Evolutionary conservation across 2,113 vertebrate species (phyloP).

Genomic region (Danionella cerebrum): DNA sequence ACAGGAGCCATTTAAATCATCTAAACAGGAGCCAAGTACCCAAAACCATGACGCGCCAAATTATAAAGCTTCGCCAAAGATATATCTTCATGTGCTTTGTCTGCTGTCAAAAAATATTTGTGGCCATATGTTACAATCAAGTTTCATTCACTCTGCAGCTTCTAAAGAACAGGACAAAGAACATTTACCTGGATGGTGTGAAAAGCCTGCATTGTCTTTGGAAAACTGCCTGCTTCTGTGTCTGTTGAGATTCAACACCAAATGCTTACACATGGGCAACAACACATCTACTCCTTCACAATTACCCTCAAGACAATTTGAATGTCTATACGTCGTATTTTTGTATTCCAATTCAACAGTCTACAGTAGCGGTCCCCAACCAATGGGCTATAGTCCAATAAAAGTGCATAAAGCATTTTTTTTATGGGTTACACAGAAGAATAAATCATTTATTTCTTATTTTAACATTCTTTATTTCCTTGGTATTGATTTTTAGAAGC

Average conservation of each 20-base stretch:
- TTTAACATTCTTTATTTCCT: too few relatives aligned
- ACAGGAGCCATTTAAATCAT: slow-evolving; percentile 49
- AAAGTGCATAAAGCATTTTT: too few relatives aligned
- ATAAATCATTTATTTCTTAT: too few relatives aligned
- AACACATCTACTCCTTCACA: neutral
- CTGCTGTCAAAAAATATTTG: slow-evolving; percentile 11
- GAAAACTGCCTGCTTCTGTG: slow-evolving; percentile 60
- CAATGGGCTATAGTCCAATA: too few relatives aligned
- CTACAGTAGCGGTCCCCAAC: too few relatives aligned
- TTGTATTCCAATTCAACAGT: too few relatives aligned
- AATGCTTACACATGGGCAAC: slow-evolving; percentile 26
- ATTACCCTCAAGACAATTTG: slow-evolving; percentile 10
- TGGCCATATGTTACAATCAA: neutral
- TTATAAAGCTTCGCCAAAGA: slow-evolving; percentile 31
- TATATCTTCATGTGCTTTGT: slow-evolving; percentile 18
- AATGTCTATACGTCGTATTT: slow-evolving; percentile 2
- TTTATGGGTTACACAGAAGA: too few relatives aligned
- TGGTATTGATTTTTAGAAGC: too few relatives aligned
- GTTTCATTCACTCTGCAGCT: slow-evolving; percentile 3
- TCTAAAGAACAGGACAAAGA: neutral
- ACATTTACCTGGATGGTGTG: neutral
- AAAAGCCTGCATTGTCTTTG: slow-evolving; percentile 24
- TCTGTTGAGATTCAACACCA: slow-evolving; percentile 35
- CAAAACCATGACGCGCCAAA: too few relatives aligned
- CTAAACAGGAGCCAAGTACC: slow-evolving; percentile 40